Evolutionary conservation across 2,888 invertebrate genomes (phyloP).

Genomic region (Chrysina gloriosa): DNA sequence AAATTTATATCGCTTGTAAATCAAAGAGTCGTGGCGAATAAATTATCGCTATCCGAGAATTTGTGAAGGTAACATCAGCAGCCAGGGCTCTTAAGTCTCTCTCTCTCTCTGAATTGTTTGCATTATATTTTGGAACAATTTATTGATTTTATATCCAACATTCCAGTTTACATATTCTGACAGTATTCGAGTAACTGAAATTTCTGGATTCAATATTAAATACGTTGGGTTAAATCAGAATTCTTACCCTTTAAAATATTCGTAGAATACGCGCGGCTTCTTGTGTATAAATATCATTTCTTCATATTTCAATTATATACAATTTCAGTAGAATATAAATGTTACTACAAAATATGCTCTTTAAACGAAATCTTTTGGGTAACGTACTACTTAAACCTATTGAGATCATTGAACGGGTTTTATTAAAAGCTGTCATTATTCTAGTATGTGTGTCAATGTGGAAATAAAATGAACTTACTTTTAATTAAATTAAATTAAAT

Average conservation of each 20-base stretch:
- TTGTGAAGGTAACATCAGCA: not conserved
- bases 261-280: not conserved
- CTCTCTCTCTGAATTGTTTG: slow-evolving; percentile 11
- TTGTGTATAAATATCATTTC: no score
- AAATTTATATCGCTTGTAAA: not conserved
- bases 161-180: slow-evolving; percentile 16
- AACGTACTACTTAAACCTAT: no score
- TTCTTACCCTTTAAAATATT: not conserved
- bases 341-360: no score
- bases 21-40: not conserved
- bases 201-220: slow-evolving; percentile 16
- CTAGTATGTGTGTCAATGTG: no score
- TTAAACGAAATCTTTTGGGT: no score
- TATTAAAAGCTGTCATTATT: no score
- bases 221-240: not conserved
- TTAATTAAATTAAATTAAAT: no score
- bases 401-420: no score
- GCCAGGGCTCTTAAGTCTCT: not conserved
- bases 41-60: not conserved
- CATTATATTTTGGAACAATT: slow-evolving; percentile 26
- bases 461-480: no score
- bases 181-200: slow-evolving; percentile 3
- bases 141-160: slow-evolving; percentile 16
- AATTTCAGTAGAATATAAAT: no score
- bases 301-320: no score